These are phyloP conservation scores for Agonopterix heracliana DNA, from an alignment of 2,888 invertebrate species.

Conservation along the genomic window DNA sequence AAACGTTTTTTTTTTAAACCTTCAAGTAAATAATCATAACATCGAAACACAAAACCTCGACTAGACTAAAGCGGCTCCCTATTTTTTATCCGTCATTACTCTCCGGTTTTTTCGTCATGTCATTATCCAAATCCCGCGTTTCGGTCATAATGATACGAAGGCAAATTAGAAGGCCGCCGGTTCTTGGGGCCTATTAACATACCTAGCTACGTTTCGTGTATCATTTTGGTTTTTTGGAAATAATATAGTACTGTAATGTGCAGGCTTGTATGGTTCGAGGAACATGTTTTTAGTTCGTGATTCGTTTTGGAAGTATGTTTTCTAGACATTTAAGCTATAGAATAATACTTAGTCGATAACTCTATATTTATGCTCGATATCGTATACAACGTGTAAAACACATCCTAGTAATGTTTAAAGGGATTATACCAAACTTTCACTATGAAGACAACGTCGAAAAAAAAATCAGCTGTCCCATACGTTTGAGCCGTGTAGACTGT, in stretches of 20 bases:
- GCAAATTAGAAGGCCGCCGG: slow-evolving; percentile 62
- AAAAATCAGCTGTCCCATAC: no score
- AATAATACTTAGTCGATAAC: no score
- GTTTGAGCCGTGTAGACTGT: no score
- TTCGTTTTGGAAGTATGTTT: no score
- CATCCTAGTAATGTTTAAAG: no score
- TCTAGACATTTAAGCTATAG: no score
- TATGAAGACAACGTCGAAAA: no score
- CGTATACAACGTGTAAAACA: no score
- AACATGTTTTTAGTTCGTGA: background rate
- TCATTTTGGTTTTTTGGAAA: slow-evolving; percentile 47
- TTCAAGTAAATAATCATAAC: slow-evolving; percentile 2
- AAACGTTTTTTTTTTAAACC: background rate
- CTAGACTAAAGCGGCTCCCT: slow-evolving; percentile 44
- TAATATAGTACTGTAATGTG: slow-evolving; percentile 17
- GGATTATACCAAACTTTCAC: no score
- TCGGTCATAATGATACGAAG: slow-evolving; percentile 63
- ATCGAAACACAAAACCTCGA: slow-evolving; percentile 19
- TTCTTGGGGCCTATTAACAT: slow-evolving; percentile 61
- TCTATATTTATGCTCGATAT: no score
- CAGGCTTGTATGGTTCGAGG: background rate
- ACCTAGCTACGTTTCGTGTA: slow-evolving; percentile 52
- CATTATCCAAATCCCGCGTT: slow-evolving; percentile 53
- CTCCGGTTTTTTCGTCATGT: slow-evolving; percentile 38
- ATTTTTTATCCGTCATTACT: slow-evolving; percentile 54